These are phyloP conservation scores for Polietes domitor DNA, from an alignment of 2,888 invertebrate genomes.

Conservation along the genomic window DNA sequence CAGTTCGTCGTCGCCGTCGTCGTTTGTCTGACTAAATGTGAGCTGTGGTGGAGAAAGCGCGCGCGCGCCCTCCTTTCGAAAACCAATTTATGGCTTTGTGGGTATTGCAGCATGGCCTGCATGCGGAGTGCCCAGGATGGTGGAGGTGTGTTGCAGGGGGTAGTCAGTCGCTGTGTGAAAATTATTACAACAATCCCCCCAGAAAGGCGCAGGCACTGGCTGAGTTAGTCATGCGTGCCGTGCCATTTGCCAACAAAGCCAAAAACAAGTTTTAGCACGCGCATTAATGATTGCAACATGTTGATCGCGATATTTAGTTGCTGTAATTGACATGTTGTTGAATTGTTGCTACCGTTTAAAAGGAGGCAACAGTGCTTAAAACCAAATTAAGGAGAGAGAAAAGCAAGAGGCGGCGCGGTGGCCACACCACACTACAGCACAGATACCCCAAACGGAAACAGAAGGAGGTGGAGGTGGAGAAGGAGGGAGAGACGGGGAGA, in stretches of 20 bases:
- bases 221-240: slow-evolving; percentile 61
- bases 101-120: slow-evolving; percentile 5
- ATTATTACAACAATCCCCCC: slow-evolving; percentile 42
- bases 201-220: not conserved
- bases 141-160: not conserved
- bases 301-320: slow-evolving; percentile 64
- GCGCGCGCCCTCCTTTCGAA: slow-evolving; percentile 41
- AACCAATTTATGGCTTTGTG: slow-evolving; percentile 38
- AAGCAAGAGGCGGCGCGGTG: not conserved
- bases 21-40: slow-evolving; percentile 40
- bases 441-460: slow-evolving; percentile 5
- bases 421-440: not conserved
- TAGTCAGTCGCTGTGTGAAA: slow-evolving; percentile 7
- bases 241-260: not conserved
- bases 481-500: not conserved
- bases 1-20: slow-evolving; percentile 15
- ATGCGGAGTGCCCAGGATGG: not conserved
- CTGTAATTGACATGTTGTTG: slow-evolving; percentile 67
- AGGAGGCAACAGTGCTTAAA: slow-evolving; percentile 32
- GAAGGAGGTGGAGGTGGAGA: not conserved
- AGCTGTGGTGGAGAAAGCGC: slow-evolving; percentile 37
- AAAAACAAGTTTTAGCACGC: slow-evolving; percentile 66
- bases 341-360: slow-evolving; percentile 64
- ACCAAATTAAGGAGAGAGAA: slow-evolving; percentile 16
- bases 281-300: slow-evolving; percentile 65